Conservation (phyloP, 1,140 invertebrate genomes). For the Drosophila sturtevanti region DNA sequence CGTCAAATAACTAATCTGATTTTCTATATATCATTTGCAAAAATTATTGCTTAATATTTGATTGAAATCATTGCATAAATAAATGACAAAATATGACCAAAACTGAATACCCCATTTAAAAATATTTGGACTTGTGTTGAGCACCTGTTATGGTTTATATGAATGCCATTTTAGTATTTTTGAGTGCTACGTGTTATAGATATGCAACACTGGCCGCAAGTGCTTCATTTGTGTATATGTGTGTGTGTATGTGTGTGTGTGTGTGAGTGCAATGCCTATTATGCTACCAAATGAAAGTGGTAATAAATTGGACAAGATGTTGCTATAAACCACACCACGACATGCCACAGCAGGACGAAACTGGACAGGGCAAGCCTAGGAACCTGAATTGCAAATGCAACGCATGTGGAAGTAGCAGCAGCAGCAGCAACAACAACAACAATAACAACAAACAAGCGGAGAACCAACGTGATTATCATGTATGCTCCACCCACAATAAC, state of each 20-base stretch:
- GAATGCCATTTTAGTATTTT: slow-evolving; percentile 59
- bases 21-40: too few species aligned
- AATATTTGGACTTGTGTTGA: slow-evolving; percentile 23
- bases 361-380: background rate
- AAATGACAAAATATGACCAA: too few species aligned
- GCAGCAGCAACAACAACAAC: slow-evolving; percentile 8
- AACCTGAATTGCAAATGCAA: slow-evolving; percentile 65
- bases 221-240: slow-evolving; percentile 8
- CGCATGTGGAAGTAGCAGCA: slow-evolving; percentile 40
- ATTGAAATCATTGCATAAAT: too few species aligned
- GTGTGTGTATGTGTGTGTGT: slow-evolving; percentile 13
- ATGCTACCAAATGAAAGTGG: slow-evolving; percentile 82
- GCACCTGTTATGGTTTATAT: slow-evolving; percentile 17
- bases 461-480: slow-evolving; percentile 69
- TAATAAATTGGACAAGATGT: slow-evolving; percentile 83
- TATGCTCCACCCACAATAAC: slow-evolving; percentile 34
- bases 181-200: slow-evolving; percentile 76
- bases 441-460: slow-evolving; percentile 21
- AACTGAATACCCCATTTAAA: slow-evolving; percentile 33
- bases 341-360: slow-evolving; percentile 42
- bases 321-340: slow-evolving; percentile 79
- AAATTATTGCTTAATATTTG: too few species aligned
- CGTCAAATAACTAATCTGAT: too few species aligned
- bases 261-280: slow-evolving; percentile 66
- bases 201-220: slow-evolving; percentile 39